Evolutionary conservation across 2,888 invertebrate genomes (phyloP).

Genomic region (Volucella inanis): DNA sequence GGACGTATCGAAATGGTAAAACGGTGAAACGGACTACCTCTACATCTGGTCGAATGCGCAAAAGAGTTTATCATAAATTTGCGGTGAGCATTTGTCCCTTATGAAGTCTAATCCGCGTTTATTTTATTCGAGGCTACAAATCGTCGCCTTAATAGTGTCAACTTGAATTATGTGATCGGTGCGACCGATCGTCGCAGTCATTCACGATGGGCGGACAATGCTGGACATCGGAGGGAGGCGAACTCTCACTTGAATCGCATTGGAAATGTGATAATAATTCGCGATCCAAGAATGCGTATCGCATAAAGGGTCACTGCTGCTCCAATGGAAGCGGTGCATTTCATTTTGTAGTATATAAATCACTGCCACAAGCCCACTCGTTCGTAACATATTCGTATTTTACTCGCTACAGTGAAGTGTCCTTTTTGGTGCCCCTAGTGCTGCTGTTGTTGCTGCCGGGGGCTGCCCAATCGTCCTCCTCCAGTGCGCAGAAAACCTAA

Average conservation of each 20-base stretch:
- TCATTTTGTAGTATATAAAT: constrained; percentile 83
- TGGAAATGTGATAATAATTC: constrained; percentile 72
- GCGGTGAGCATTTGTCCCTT: constrained; percentile 83
- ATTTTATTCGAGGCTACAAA: constrained; percentile 83
- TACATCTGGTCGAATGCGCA: constrained; percentile 41
- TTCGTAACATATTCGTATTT: constrained; percentile 74
- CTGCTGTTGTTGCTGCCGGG: constrained; percentile 41
- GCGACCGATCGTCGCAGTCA: constrained; percentile 76
- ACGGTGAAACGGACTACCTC: constrained; percentile 14
- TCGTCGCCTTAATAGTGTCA: constrained; percentile 83
- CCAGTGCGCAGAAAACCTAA: constrained; percentile 77
- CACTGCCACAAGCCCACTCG: constrained; percentile 77
- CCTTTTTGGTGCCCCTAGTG: constrained; percentile 56
- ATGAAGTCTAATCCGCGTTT: constrained; percentile 83
- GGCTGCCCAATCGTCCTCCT: constrained; percentile 63
- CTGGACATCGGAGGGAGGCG: constrained; percentile 25
- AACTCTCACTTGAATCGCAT: constrained; percentile 49
- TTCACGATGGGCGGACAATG: constrained; percentile 28
- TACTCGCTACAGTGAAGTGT: constrained; percentile 72
- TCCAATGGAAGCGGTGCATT: constrained; percentile 78
- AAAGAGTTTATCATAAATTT: constrained; percentile 80
- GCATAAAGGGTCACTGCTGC: constrained; percentile 56
- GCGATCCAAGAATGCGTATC: constrained; percentile 62
- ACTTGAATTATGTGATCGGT: constrained; percentile 81
- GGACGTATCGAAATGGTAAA: background rate